Evolutionary conservation across 2,888 invertebrate genomes (phyloP).

Genomic region (Agrochola circellaris): DNA sequence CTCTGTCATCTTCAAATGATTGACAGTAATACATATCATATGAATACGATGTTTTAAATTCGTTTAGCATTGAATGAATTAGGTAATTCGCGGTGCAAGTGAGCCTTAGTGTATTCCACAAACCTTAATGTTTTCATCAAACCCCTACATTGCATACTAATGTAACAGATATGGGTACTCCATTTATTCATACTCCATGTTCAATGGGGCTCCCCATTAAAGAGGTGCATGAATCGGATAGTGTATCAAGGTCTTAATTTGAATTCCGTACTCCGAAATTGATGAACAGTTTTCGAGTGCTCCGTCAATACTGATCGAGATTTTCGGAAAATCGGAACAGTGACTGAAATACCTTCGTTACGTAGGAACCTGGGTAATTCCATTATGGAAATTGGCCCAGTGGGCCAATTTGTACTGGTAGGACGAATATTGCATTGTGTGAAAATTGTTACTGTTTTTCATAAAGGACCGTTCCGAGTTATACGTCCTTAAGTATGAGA

Average conservation of each 20-base stretch:
- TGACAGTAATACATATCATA: background rate
- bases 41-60: background rate
- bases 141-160: background rate
- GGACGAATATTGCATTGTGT: background rate
- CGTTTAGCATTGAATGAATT: background rate
- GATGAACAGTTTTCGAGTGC: conserved; percentile 72
- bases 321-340: conserved; percentile 31
- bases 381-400: conserved; percentile 16
- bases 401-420: conserved; percentile 3
- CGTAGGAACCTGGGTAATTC: conserved; percentile 15
- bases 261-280: conserved; percentile 72
- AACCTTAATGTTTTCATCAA: background rate
- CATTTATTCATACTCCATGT: conserved; percentile 45
- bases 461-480: background rate
- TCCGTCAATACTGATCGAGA: conserved; percentile 64
- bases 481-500: conserved; percentile 17
- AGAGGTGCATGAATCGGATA: conserved; percentile 73
- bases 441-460: background rate
- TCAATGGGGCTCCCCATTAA: conserved; percentile 40
- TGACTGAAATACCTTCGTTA: conserved; percentile 54
- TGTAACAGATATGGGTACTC: conserved; percentile 3
- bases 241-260: conserved; percentile 76
- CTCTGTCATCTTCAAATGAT: background rate
- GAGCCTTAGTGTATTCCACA: background rate
- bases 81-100: background rate